A percentile compares a stretch with the other conserved stretches of the same genome.
These are phyloP conservation scores for Brachylomia viminalis DNA, from an alignment of 2,888 invertebrate species.

Conservation along the genomic window DNA sequence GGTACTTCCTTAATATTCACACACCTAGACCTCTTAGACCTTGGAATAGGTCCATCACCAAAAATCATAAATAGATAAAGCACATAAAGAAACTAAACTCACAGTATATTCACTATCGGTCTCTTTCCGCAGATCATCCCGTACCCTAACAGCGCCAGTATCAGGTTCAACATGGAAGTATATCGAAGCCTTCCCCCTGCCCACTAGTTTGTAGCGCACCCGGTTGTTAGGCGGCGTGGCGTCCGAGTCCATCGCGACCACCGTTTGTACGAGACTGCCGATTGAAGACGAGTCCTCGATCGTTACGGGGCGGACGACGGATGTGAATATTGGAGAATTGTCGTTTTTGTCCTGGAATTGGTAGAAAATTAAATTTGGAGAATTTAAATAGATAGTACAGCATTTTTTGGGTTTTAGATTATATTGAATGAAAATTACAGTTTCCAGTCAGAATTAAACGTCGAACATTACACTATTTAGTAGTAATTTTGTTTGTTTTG, in stretches of 20 bases:
- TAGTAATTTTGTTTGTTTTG: no score
- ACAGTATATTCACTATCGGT: slow-evolving; percentile 96
- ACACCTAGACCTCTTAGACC: no score
- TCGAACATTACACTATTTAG: no score
- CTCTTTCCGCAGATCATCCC: slow-evolving; percentile 96
- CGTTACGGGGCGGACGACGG: slow-evolving; percentile 95
- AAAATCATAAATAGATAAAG: no score
- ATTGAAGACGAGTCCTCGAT: slow-evolving; percentile 96
- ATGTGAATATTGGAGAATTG: slow-evolving; percentile 96
- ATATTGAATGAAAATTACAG: no score
- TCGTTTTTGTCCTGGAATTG: slow-evolving; percentile 96
- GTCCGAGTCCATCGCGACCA: slow-evolving; percentile 95
- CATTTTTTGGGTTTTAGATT: no score
- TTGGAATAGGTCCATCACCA: no score
- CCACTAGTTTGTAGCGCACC: slow-evolving; percentile 94
- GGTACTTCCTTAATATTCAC: no score
- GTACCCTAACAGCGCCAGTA: slow-evolving; percentile 94
- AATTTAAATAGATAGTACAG: no score
- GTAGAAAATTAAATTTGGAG: no score
- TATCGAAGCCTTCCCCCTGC: slow-evolving; percentile 94
- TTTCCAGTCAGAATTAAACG: no score
- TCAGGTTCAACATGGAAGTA: slow-evolving; percentile 97
- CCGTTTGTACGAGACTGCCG: slow-evolving; percentile 94
- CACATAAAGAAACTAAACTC: not conserved
- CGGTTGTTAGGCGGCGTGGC: slow-evolving; percentile 96